Evolutionary conservation across 2,113 vertebrate species (phyloP), one percentile per base, ranked within the genome.

Genomic region (Gymnogyps californianus): DNA sequence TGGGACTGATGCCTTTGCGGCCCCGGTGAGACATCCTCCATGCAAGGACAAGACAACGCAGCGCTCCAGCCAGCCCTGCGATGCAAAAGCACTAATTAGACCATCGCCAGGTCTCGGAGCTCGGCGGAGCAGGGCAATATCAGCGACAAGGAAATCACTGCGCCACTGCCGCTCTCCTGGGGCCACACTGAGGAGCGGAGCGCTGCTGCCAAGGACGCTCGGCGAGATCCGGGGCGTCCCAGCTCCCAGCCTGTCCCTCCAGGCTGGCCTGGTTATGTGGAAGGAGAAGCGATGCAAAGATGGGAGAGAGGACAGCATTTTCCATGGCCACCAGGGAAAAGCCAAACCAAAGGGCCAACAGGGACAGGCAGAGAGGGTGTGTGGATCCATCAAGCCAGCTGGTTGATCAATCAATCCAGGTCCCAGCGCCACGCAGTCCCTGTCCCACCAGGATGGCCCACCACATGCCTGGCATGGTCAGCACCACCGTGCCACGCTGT

Each of bases 71-170:
- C 61, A 92, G 86, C 67, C 62, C 64, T 24, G 42, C 5, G 10
- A 49, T 64, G 55, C 31, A 34, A 29, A 69, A 75, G 76, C 52
- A 12, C 65, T 84, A 93, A 97, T 96, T 86, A 92, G 47, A 62
- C 69, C 76, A 36, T 64, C 0, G 0, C 47, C 79, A 59, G 16
- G 21, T 62, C 64, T 32, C 10, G 0, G 34, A 83, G 79, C 90
- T 66, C 83, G 34, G n/a, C 6, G 4, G 85, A 94, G 64, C 32
- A 96, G 71, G 85, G 40, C 83, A 54, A 17, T 14, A 70, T 87
- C 11, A 7, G 71, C 18, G 54, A 80, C 32, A 42, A 77, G 46
- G 83, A 90, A 69, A 88, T 49, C 38, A 18, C 3, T 46, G 92
- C 90, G 29, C 32, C 26, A 6, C 34, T 19, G 49, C 49, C 3